Conservation (phyloP, 2,888 invertebrate species). For the Drosophila sordidula region DNA sequence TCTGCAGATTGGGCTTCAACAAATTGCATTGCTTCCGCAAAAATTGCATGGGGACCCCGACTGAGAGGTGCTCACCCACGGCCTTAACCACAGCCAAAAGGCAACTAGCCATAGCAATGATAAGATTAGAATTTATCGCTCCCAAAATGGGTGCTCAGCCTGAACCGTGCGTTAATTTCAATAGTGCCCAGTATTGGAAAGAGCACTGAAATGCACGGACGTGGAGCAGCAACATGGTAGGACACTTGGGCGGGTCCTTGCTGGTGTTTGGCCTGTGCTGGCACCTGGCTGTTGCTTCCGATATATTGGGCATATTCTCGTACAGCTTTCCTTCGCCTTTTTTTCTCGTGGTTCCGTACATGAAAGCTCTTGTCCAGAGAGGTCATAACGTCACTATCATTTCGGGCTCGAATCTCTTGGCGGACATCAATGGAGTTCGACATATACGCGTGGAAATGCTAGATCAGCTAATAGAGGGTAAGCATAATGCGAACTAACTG, state of each 20-base stretch:
- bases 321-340: slow-evolving; percentile 63
- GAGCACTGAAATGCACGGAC: slow-evolving; percentile 52
- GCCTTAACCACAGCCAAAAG: not conserved
- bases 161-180: slow-evolving; percentile 5
- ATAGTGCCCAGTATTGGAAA: slow-evolving; percentile 36
- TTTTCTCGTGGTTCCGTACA: slow-evolving; percentile 59
- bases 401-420: slow-evolving; percentile 29
- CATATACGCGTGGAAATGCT: slow-evolving; percentile 53
- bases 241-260: slow-evolving; percentile 7
- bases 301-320: slow-evolving; percentile 67
- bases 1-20: no score
- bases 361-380: slow-evolving; percentile 35
- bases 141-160: not conserved
- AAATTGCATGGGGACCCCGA: no score
- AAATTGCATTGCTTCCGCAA: no score
- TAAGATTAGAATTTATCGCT: slow-evolving; percentile 34
- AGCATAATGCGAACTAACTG: not conserved
- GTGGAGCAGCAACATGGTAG: slow-evolving; percentile 22
- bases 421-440: slow-evolving; percentile 47
- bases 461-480: slow-evolving; percentile 34
- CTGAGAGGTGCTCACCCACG: no score
- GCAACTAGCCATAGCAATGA: slow-evolving; percentile 16
- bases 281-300: slow-evolving; percentile 32
- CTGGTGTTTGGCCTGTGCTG: slow-evolving; percentile 33
- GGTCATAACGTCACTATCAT: slow-evolving; percentile 65